Evolutionary conservation across 2,797 vertebrate genomes (phyloP).

Genomic region (Gephyroberyx darwinii): DNA sequence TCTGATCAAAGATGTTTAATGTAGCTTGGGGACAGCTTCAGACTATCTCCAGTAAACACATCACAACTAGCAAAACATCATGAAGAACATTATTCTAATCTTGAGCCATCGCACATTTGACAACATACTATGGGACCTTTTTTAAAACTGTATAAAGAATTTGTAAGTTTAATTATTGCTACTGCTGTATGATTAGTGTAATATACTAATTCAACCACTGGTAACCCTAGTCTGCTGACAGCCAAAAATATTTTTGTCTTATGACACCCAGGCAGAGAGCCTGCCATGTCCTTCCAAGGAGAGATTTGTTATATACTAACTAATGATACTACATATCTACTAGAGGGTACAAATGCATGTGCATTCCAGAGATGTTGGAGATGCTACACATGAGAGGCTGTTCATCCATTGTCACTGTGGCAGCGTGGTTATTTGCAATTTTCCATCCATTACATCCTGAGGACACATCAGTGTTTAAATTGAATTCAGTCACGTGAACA

Average conservation of each 20-base stretch:
- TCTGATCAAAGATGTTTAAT: too few species aligned
- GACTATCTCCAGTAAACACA: too few species aligned
- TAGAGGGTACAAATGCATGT: background rate
- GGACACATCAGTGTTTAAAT: too few species aligned
- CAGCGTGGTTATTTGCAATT: too few species aligned
- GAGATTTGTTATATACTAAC: background rate
- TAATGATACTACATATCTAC: background rate
- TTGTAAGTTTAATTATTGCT: background rate
- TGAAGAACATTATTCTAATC: too few species aligned
- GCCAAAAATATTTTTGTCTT: background rate
- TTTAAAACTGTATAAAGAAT: background rate
- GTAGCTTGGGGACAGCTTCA: too few species aligned
- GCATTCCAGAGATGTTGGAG: constrained; percentile 21
- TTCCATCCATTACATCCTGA: too few species aligned
- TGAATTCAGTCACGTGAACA: too few species aligned
- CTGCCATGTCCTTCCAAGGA: background rate
- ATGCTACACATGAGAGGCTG: background rate
- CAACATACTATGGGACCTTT: too few species aligned
- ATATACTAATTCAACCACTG: background rate
- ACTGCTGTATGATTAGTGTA: background rate
- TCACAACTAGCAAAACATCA: too few species aligned
- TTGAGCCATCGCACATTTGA: too few species aligned
- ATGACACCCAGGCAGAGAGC: background rate
- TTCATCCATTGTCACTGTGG: too few species aligned
- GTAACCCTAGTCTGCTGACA: background rate